Base-by-base conservation (phyloP, 1,140 invertebrate species). In the Cherax quadricarinatus region DNA sequence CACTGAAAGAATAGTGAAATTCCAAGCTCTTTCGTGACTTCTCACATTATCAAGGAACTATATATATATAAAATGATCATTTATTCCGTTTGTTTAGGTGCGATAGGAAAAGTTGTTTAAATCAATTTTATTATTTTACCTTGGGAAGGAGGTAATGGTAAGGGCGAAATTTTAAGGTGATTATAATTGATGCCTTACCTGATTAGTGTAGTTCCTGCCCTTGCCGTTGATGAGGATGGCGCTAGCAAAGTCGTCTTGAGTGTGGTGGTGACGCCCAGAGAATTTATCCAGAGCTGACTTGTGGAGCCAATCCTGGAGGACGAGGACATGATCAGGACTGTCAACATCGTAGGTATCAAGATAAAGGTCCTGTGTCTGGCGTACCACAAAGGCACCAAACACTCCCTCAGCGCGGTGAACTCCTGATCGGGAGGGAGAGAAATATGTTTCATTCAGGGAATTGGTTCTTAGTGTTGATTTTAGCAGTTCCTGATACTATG, bases 201-300 rank as follows among this genome's bases (percentile, higher is more conserved):
- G 4, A 2, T 53, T 70, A 12, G 80, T 49, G 0, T 48, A 41
- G 62, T 90, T 83, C 66, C 88, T 84, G 41, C 88, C 88, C 53
- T 83, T 90, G 41, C 88, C 88, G 51, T 90, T 90, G 51, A 90
- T 49, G 49, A 90, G 82, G 82, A 90, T 90, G 49, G 18, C 78
- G 62, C 48, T 84, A 30, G 73, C 66, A 30, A 51, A 62, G 48
- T 75, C 81, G 62, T 70, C 24, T 14, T 4, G 6, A 0, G 41
- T 75, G 62, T 73, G n/a, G 41, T 90, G 82, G 12, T 53, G 62
- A 12, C 41, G 66, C 41, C 88, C 62, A 48, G 24, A 5, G 81
- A 90, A 90, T n/a, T 84, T 82, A 3, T 24, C 30, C 18, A 57
- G 7, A 41, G 51, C 41, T 6, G 79, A 24, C 10, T 18, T 18